These are phyloP conservation scores for Subanguina moxae DNA, from an alignment of 1,140 invertebrate species.

Conservation along the genomic window DNA sequence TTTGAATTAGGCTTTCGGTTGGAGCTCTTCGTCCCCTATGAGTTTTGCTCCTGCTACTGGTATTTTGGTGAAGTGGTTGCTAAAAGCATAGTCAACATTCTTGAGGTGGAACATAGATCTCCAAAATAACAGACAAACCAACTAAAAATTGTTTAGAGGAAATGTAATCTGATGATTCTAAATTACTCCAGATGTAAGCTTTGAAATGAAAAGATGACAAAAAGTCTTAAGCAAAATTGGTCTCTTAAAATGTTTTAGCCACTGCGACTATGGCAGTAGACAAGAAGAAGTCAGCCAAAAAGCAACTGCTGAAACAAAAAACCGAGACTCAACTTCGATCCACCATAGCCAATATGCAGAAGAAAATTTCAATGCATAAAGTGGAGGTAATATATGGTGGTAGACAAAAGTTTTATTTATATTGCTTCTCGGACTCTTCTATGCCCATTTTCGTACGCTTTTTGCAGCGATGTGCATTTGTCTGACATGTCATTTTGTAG, in stretches of 20 bases:
- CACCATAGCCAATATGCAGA: neutral
- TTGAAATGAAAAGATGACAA: too few species aligned
- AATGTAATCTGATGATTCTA: neutral
- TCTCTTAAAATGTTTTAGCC: neutral
- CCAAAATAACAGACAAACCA: neutral
- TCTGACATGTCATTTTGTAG: too few species aligned
- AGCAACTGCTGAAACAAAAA: conserved; percentile 4
- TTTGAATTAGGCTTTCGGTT: conserved; percentile 33
- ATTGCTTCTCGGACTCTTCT: too few species aligned
- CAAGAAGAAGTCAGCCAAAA: conserved; percentile 8
- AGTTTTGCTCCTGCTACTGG: conserved; percentile 37
- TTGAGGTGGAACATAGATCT: conserved; percentile 1
- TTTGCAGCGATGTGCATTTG: too few species aligned
- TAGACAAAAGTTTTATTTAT: too few species aligned
- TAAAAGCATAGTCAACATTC: conserved; percentile 15
- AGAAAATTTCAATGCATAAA: neutral
- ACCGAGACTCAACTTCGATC: neutral
- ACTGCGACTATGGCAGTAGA: neutral
- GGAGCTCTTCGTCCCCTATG: conserved; percentile 33
- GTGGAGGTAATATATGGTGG: neutral
- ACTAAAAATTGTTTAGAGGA: neutral
- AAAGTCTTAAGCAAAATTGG: too few species aligned
- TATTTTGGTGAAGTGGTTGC: conserved; percentile 31
- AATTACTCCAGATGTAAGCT: too few species aligned
- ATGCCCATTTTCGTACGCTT: too few species aligned